Percentiles rank a stretch among this genome's conserved stretches.
Evolutionary conservation across 2,113 vertebrate species (phyloP).

Genomic region (Origma solitaria): DNA sequence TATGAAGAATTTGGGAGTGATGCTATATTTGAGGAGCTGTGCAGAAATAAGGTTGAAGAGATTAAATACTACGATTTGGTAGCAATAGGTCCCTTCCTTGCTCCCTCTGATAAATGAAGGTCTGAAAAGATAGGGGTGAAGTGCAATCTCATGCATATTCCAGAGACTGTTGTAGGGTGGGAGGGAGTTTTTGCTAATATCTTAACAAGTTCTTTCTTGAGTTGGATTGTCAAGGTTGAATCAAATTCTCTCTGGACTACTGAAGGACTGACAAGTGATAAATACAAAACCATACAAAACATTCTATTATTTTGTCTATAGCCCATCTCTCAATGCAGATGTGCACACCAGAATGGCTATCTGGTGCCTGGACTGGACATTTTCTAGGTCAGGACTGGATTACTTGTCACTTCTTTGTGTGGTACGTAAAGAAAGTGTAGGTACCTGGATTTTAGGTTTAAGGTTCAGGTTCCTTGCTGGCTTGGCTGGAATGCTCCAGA

Average conservation of each 20-base stretch:
- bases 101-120: background rate
- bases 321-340: background rate
- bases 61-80: background rate
- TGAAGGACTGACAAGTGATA: background rate
- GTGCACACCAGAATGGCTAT: background rate
- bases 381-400: background rate
- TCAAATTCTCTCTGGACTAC: background rate
- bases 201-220: background rate
- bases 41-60: background rate
- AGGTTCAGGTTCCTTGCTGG: background rate
- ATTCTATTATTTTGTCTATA: background rate
- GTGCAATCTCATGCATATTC: background rate
- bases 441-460: background rate
- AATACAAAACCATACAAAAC: background rate
- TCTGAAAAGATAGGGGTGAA: background rate
- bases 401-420: background rate
- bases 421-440: background rate
- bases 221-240: background rate
- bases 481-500: background rate
- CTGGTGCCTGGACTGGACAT: background rate
- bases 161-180: background rate
- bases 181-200: background rate
- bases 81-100: background rate
- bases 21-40: background rate
- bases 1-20: background rate